These are phyloP conservation scores for Siniperca undulata DNA, from an alignment of 2,797 vertebrate genomes.

Conservation along the genomic window DNA sequence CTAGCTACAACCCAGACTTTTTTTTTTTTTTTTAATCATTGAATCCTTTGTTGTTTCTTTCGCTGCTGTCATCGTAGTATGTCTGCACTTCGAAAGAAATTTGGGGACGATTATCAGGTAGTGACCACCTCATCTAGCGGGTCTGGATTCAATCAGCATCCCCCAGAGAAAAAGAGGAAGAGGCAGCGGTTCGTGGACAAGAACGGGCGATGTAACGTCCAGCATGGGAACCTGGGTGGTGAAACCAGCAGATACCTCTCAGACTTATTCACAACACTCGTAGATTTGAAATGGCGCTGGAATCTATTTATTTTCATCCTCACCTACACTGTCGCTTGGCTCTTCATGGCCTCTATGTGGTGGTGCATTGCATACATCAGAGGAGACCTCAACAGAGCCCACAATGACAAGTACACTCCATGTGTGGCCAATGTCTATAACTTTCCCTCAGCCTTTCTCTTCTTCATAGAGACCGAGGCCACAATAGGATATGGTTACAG, in stretches of 20 bases:
- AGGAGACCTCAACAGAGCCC: slow-evolving; percentile 94
- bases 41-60: slow-evolving; percentile 68
- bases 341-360: slow-evolving; percentile 99
- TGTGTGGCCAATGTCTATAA: slow-evolving; percentile 99
- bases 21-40: slow-evolving; percentile 17
- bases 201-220: slow-evolving; percentile 98
- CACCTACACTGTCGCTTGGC: slow-evolving; percentile 98
- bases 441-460: slow-evolving; percentile 98
- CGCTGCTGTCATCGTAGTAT: slow-evolving; percentile 90
- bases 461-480: slow-evolving; percentile 98
- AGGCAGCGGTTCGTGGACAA: slow-evolving; percentile 98
- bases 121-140: slow-evolving; percentile 98
- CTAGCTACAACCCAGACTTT: slow-evolving; percentile 69
- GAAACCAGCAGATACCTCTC: slow-evolving; percentile 98
- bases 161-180: slow-evolving; percentile 91
- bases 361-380: slow-evolving; percentile 97
- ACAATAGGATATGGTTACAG: slow-evolving; percentile 98
- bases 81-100: slow-evolving; percentile 99
- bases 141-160: slow-evolving; percentile 91
- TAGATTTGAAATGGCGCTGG: slow-evolving; percentile 99
- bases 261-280: slow-evolving; percentile 97
- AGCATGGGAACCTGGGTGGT: slow-evolving; percentile 97
- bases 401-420: slow-evolving; percentile 96
- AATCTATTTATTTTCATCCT: slow-evolving; percentile 98
- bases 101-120: slow-evolving; percentile 99